A percentile compares a stretch with the other conserved stretches of the same genome.
phyloP scores from a whole-genome alignment of 2,113 vertebrate species.

The western clawed frog (Xenopus tropicalis) region UCB_Xtro_10.0 CM004446.2:91649501-91650000 shows the following conservation, averaged over 20 bases:
- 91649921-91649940: too few relatives aligned
- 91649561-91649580: too few relatives aligned
- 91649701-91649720: conserved; percentile 99
- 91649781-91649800: conserved; percentile 93
- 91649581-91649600: not conserved
- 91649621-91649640: conserved; percentile 97
- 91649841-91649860: too few relatives aligned
- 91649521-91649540: too few relatives aligned
- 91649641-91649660: conserved; percentile 93
- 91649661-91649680: conserved; percentile 97
- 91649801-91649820: conserved; percentile 61
- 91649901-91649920: too few relatives aligned
- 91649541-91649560: too few relatives aligned
- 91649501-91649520: too few relatives aligned
- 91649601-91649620: conserved; percentile 95
- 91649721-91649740: conserved; percentile 95
- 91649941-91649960: too few relatives aligned
- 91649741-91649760: conserved; percentile 96
- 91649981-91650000: too few relatives aligned
- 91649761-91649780: conserved; percentile 95
- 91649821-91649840: not conserved
- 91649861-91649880: too few relatives aligned
- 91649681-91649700: conserved; percentile 91
- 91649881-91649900: too few relatives aligned
- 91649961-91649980: too few relatives aligned